Conservation (phyloP, 1,140 invertebrate genomes). For the Gonatopus flavifemur region DNA sequence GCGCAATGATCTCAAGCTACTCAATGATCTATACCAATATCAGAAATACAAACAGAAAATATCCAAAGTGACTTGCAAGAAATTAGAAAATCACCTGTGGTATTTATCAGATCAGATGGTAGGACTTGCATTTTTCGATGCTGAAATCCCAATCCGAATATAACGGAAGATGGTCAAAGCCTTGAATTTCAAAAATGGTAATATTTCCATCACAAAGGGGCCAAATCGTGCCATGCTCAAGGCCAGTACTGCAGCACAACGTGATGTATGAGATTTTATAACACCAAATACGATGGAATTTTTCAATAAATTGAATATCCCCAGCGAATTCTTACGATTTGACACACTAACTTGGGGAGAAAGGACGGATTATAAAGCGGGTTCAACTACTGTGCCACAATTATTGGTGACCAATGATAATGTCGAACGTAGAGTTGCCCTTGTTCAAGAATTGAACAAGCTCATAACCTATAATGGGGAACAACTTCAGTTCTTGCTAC, state of each 20-base stretch:
- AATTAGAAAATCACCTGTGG: constrained; percentile 25
- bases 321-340: no score
- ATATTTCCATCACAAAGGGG: neutral
- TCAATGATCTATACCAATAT: constrained; percentile 9
- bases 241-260: neutral
- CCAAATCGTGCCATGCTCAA: neutral
- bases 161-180: constrained; percentile 12
- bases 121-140: constrained; percentile 23
- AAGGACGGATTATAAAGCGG: no score
- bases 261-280: neutral
- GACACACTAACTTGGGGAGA: no score
- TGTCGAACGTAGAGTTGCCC: no score
- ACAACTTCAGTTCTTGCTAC: no score
- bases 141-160: constrained; percentile 3
- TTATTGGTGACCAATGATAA: no score
- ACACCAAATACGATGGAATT: neutral
- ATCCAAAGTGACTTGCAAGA: constrained; percentile 12
- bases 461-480: no score
- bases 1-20: constrained; percentile 16
- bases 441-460: no score
- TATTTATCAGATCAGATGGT: constrained; percentile 17
- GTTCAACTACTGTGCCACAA: no score
- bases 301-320: no score
- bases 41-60: no score
- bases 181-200: neutral